Percentiles rank a stretch among this genome's conserved stretches.
Conservation (phyloP, 2,113 vertebrate genomes). For the Manacus vitellinus region DNA sequence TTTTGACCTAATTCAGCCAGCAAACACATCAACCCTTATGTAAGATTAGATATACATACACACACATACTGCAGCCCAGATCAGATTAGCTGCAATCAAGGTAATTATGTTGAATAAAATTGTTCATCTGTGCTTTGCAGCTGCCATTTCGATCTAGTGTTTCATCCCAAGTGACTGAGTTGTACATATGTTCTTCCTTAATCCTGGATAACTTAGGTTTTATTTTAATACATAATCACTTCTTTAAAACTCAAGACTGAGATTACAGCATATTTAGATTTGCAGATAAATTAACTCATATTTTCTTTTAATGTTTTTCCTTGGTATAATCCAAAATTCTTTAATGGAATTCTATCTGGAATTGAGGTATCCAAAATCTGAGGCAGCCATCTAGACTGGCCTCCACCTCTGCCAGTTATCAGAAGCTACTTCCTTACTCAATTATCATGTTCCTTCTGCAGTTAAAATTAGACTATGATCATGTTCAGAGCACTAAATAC, state of each 20-base stretch:
- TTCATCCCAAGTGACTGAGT: constrained; percentile 74
- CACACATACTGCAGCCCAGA: constrained; percentile 65
- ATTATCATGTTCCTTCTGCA: not conserved
- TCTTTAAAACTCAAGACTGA: not conserved
- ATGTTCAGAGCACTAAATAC: not conserved
- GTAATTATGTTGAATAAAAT: constrained; percentile 80
- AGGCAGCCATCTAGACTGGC: not conserved
- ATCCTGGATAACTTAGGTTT: not conserved
- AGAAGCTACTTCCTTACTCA: not conserved
- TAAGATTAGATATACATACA: constrained; percentile 70
- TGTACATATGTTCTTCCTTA: not conserved
- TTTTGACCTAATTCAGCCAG: constrained; percentile 79
- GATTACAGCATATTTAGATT: not conserved
- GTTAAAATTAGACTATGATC: not conserved
- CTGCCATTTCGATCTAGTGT: constrained; percentile 71
- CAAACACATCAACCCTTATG: constrained; percentile 66
- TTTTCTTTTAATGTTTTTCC: not conserved
- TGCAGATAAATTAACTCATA: not conserved
- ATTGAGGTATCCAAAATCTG: not conserved
- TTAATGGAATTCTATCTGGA: not conserved
- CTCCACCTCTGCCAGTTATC: not conserved
- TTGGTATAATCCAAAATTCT: not conserved
- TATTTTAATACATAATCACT: constrained; percentile 8
- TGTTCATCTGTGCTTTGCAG: constrained; percentile 69
- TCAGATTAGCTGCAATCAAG: constrained; percentile 82